A percentile compares a stretch with the other conserved stretches of the same genome.
These are phyloP conservation scores for Phoenicopterus ruber DNA, from an alignment of 2,113 vertebrate species.

Conservation along the genomic window DNA sequence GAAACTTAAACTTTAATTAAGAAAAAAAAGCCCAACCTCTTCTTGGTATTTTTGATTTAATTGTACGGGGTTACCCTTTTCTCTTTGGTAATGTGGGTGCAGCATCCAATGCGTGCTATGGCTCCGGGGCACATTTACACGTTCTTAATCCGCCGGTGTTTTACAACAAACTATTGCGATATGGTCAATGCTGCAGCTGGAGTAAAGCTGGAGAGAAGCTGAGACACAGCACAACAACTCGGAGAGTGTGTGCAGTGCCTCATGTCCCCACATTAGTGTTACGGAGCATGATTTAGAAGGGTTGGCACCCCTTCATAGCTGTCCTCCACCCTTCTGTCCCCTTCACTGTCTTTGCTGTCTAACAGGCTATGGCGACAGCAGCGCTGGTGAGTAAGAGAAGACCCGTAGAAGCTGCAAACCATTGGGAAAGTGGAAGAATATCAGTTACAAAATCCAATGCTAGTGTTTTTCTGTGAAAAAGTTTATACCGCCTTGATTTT, in stretches of 20 bases:
- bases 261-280: not conserved
- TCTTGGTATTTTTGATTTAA: not conserved
- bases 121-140: not conserved
- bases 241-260: not conserved
- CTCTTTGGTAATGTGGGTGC: not conserved
- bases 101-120: not conserved
- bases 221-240: not conserved
- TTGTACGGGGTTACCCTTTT: not conserved
- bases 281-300: not conserved
- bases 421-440: not conserved
- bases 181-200: not conserved
- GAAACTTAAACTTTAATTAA: not conserved
- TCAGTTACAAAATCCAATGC: not conserved
- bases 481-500: accelerated
- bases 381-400: not conserved
- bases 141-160: not conserved
- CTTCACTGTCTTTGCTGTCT: not conserved
- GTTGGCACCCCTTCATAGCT: not conserved
- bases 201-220: not conserved
- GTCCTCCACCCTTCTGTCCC: not conserved
- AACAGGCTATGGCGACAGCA: not conserved
- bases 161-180: not conserved
- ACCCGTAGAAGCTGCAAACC: not conserved
- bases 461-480: not conserved
- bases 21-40: not conserved